These are phyloP conservation scores for Drosophila meridionalis DNA, from an alignment of 2,888 invertebrate genomes.

Conservation along the genomic window DNA sequence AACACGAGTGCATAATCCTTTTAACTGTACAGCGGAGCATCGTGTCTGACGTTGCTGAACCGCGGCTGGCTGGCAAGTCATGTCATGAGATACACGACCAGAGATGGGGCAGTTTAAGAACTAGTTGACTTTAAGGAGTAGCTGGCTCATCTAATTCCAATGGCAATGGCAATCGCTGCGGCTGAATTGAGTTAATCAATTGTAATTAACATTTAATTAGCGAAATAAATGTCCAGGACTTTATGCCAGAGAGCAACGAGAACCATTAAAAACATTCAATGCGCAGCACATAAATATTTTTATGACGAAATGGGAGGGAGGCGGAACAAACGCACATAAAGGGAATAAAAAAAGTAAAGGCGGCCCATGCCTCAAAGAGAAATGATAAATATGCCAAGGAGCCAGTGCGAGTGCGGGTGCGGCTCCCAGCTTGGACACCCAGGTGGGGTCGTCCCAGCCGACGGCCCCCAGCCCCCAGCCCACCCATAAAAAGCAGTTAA, in stretches of 20 bases:
- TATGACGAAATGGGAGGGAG: constrained; percentile 53
- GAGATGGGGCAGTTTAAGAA: constrained; percentile 1
- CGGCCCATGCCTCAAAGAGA: constrained; percentile 17
- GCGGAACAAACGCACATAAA: constrained; percentile 48
- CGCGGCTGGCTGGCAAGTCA: constrained; percentile 34
- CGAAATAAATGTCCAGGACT: constrained; percentile 44
- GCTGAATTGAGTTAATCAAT: constrained; percentile 36
- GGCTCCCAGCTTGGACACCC: background rate
- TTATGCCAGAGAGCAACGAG: constrained; percentile 22
- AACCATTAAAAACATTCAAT: constrained; percentile 56
- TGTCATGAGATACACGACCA: constrained; percentile 22
- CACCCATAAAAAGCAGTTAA: constrained; percentile 68
- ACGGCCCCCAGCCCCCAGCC: too few species aligned
- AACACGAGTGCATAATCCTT: constrained; percentile 74
- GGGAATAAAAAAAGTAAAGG: constrained; percentile 13
- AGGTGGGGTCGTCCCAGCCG: background rate
- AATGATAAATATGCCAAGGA: constrained; percentile 34
- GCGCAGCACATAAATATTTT: constrained; percentile 67
- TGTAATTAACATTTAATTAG: constrained; percentile 55
- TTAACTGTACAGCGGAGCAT: constrained; percentile 72
- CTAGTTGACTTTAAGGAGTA: background rate
- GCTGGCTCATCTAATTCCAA: background rate
- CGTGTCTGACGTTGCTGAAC: constrained; percentile 48
- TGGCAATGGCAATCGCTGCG: constrained; percentile 8
- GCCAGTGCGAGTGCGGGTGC: constrained; percentile 11